Evolutionary conservation across 1,140 invertebrate species (phyloP).

Genomic region (Drosophila repletoides): DNA sequence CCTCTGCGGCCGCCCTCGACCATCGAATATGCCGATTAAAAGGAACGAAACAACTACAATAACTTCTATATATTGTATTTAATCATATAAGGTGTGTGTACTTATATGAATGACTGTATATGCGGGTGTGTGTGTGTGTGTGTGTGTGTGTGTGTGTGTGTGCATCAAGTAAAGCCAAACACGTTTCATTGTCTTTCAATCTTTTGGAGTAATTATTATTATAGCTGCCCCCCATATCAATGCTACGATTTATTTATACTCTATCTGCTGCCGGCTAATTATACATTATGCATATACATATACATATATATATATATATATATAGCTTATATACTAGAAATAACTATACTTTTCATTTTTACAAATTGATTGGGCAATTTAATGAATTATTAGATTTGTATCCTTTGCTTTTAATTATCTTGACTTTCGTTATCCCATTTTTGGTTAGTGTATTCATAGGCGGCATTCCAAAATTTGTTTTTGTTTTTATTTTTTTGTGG

Average conservation of each 20-base stretch:
- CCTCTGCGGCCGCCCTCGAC: slow-evolving; percentile 34
- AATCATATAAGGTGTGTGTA: slow-evolving; percentile 72
- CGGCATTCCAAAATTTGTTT: slow-evolving; percentile 6
- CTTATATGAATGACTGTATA: slow-evolving; percentile 28
- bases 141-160: slow-evolving; percentile 19
- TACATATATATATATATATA: no score
- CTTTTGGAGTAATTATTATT: slow-evolving; percentile 71
- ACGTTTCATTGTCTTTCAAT: slow-evolving; percentile 74
- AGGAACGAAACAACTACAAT: slow-evolving; percentile 46
- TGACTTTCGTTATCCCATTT: slow-evolving; percentile 16
- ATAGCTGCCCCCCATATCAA: neutral
- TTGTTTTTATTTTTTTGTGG: slow-evolving; percentile 12
- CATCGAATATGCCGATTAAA: slow-evolving; percentile 50
- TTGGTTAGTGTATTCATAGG: slow-evolving; percentile 43
- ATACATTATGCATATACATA: no score
- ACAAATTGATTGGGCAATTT: no score
- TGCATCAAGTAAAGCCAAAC: slow-evolving; percentile 60
- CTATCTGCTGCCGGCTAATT: neutral
- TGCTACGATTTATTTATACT: slow-evolving; percentile 1
- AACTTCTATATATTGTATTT: slow-evolving; percentile 63
- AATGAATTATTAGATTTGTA: no score
- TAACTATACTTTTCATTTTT: no score
- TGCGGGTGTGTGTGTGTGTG: slow-evolving; percentile 13
- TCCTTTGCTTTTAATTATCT: neutral
- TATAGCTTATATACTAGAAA: no score